Base-by-base conservation (phyloP, 2,797 vertebrate species). In the Sparus aurata region DNA sequence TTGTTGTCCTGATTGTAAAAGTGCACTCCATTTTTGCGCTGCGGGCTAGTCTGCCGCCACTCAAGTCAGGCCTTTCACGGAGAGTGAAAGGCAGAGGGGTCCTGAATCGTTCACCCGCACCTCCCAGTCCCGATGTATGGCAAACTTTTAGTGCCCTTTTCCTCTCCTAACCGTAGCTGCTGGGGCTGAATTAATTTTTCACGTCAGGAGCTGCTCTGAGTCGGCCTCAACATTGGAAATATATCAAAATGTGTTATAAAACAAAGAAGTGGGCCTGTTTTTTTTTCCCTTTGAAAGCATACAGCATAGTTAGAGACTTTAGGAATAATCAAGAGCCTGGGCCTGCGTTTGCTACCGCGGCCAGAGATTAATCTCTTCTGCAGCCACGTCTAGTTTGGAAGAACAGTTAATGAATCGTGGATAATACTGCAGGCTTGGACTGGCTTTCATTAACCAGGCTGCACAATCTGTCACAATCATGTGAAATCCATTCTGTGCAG, bases 1-100 rank as follows among this genome's bases (percentile, higher is more conserved):
- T 89, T 89, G 85, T 91, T 72, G 85, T 75, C 76, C 72, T 63
- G 87, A 87, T 88, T 90, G 88, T 89, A 81, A 90, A 93, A 92
- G 88, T 91, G 91, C 86, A 79, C 91, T 92, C 85, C 85, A 89
- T 90, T 90, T 79, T 87, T 69, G 57, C 12, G 69, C 91, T 85
- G 88, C 79, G 47, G 89, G 89, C 87, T 70, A 83, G 79, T 85
- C 86, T 64, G 81, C 81, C 18, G 62, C 89, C 89, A 92, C 90
- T 93, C 87, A 83, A 85, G 76, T 81, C 71, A 45, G 81, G 84
- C 86, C 83, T 93, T 92, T 93, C 85, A 94, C 81, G 4, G 1
- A 77, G 62, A 70, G 68, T 85, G 90, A 93, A 92, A 92, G 83
- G 86, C 75, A 71, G 58, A 80, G 83, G 83, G 64, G 84, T 58